These are phyloP conservation scores for Halictus rubicundus DNA, from an alignment of 1,140 invertebrate genomes.

Conservation along the genomic window DNA sequence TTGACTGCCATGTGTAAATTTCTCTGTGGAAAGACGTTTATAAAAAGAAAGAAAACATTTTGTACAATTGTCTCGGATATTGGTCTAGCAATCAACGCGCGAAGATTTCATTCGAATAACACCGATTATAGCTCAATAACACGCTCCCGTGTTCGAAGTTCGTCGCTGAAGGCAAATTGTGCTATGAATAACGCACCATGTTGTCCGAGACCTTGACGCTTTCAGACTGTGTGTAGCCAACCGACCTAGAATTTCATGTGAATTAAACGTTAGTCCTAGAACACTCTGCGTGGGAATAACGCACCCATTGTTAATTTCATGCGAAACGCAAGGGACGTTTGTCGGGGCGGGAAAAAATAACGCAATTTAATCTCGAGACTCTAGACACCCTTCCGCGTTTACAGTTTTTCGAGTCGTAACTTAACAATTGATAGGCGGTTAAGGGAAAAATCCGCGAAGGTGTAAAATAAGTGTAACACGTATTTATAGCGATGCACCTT, in stretches of 20 bases:
- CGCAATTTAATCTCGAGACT: background rate
- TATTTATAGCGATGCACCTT: too few species aligned
- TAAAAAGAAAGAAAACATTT: too few species aligned
- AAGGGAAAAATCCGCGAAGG: too few species aligned
- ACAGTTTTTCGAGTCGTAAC: too few species aligned
- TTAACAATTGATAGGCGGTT: too few species aligned
- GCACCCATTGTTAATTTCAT: background rate
- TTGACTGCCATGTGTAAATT: too few species aligned
- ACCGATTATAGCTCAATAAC: background rate
- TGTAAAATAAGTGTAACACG: too few species aligned
- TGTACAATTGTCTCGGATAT: too few species aligned
- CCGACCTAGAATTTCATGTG: constrained; percentile 17
- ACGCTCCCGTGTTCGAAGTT: background rate
- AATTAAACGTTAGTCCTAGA: constrained; percentile 1
- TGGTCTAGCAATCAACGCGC: too few species aligned
- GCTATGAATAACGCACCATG: constrained; percentile 27
- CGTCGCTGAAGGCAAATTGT: constrained; percentile 33
- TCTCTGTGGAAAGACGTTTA: too few species aligned
- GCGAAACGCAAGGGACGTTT: background rate
- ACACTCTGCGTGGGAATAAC: background rate
- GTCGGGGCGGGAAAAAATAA: too few species aligned
- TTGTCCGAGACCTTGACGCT: constrained; percentile 35
- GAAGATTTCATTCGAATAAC: background rate
- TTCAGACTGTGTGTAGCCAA: constrained; percentile 15
- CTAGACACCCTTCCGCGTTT: background rate